Evolutionary conservation across 2,888 invertebrate genomes (phyloP), one percentile per base, ranked within the genome.

Genomic region (Spialia ferax): DNA sequence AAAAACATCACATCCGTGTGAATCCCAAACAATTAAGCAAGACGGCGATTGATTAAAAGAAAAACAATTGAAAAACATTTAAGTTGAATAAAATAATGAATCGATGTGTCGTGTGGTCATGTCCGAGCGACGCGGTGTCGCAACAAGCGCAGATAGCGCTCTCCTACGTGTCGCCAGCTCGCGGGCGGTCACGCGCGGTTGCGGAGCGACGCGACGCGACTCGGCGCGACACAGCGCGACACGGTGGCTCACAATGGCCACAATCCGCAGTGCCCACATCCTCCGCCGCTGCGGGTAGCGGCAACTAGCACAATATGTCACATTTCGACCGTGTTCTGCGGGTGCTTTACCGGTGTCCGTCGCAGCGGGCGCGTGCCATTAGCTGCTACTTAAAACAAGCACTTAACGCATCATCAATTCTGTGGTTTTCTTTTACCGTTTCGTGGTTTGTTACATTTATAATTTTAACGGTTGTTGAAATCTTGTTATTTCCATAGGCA

Each of bases 11-110:
- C 20, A 20, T 35, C 18, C n/a, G 29, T 32, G 10, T 38, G 52
- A 52, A 54, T 38, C 23, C 55, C 42, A 63, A 45, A 63, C 45
- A 63, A 63, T 55, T 32, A 29, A 45, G 63, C 55, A 55, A 63
- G 18, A 26, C 26, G 23, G n/a, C 11, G 63, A 20, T 5, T 8
- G 63, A 63, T 63, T 42, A 63, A 55, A 55, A 26, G 55, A 32
- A 55, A 54, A 63, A 55, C 55, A 63, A 63, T 63, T 55, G 54
- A 55, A 55, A 62, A 26, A 20, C 50, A 50, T 22, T 55, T 11
- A 52, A 52, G 15, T 63, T 55, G 52, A 7, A 35, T 63, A 13
- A 29, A 54, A 63, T 63, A 55, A 55, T 63, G 63, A 55, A 63
- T 63, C 42, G n/a, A 26, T 42, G 22, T 10, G 55, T 50, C 23